phyloP scores from a whole-genome alignment of 2,797 vertebrate species.

The Aplochiton taeniatus region DNA sequence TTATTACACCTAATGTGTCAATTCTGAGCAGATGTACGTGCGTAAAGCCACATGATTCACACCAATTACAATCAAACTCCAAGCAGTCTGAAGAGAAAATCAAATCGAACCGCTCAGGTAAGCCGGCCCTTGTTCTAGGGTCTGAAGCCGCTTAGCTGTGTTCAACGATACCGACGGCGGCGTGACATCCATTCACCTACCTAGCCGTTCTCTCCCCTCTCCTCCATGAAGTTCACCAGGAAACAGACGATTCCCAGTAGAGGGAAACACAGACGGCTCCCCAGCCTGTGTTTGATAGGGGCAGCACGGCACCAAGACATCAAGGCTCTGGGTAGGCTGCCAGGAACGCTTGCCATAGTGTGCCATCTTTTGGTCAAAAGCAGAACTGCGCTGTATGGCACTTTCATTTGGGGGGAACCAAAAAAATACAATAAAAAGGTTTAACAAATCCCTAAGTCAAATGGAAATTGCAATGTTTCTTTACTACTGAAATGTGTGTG shows the following conservation, averaged over 20 bases:
- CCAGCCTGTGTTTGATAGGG: constrained; percentile 73
- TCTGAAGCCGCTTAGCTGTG: constrained; percentile 44
- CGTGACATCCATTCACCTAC: constrained; percentile 65
- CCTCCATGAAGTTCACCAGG: constrained; percentile 51
- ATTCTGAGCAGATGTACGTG: no score
- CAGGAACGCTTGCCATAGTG: constrained; percentile 61
- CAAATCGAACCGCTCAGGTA: constrained; percentile 37
- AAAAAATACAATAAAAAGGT: no score
- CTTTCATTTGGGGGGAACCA: background rate
- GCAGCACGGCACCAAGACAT: constrained; percentile 44
- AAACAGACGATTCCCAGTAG: constrained; percentile 71
- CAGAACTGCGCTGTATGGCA: constrained; percentile 49
- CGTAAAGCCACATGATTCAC: background rate
- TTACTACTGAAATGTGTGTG: no score
- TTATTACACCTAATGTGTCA: constrained; percentile 42
- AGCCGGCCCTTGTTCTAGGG: constrained; percentile 60
- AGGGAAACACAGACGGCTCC: constrained; percentile 66
- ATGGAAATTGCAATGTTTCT: no score
- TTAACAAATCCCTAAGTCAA: no score
- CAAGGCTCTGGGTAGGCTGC: constrained; percentile 22
- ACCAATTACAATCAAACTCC: constrained; percentile 37
- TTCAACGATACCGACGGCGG: constrained; percentile 59
- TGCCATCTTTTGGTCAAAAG: constrained; percentile 75
- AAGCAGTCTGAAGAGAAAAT: constrained; percentile 17
- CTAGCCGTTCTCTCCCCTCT: constrained; percentile 29